Evolutionary conservation across 2,888 invertebrate species (phyloP).

Genomic region (Andrena fulva): DNA sequence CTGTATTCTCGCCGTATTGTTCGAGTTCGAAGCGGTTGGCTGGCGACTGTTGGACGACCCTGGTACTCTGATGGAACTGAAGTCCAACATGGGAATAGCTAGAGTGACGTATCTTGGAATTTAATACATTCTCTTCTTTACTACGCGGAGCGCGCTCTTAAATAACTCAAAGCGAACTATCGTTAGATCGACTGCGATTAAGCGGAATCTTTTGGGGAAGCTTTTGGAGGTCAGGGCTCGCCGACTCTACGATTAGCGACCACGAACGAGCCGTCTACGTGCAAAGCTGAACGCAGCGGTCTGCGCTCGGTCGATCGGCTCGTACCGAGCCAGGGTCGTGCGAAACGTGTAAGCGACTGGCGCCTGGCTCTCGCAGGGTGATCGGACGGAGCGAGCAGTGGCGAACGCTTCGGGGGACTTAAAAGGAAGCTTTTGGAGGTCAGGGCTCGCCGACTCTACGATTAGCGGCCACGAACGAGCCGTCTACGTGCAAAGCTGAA

Average conservation of each 20-base stretch:
- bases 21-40: slow-evolving; percentile 9
- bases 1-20: slow-evolving; percentile 73
- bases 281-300: neutral
- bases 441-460: neutral
- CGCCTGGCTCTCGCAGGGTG: neutral
- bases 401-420: too few species aligned
- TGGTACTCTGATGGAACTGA: slow-evolving; percentile 94
- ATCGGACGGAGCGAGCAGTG: neutral
- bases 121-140: slow-evolving; percentile 63
- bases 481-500: neutral
- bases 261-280: too few species aligned
- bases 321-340: neutral
- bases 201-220: neutral
- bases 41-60: slow-evolving; percentile 81
- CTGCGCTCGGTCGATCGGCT: slow-evolving; percentile 3
- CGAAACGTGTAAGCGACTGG: neutral
- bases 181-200: neutral
- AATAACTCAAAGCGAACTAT: slow-evolving; percentile 18
- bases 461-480: neutral
- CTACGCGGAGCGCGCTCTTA: slow-evolving; percentile 15
- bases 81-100: slow-evolving; percentile 90
- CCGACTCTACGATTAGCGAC: neutral
- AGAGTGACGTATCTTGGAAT: slow-evolving; percentile 72
- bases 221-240: neutral
- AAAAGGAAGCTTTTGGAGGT: neutral